Conservation (phyloP, 2,113 vertebrate species). For the Euleptes europaea region DNA sequence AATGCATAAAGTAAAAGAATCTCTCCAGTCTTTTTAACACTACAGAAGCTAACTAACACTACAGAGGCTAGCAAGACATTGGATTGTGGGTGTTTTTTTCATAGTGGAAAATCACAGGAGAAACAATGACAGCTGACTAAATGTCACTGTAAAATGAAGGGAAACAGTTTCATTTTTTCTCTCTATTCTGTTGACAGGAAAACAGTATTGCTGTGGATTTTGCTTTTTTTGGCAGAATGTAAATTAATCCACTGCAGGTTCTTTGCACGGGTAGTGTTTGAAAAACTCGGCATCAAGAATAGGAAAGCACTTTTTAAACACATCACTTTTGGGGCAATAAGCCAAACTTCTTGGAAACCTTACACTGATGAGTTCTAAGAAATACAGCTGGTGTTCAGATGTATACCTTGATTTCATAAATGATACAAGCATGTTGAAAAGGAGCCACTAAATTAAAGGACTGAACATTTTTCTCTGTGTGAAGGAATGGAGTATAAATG, state of each 20-base stretch:
- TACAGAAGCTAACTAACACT: neutral
- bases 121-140: neutral
- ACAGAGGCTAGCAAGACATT: neutral
- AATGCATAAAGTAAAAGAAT: slow-evolving; percentile 41
- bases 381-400: neutral
- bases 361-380: neutral
- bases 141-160: neutral
- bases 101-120: neutral
- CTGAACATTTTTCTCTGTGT: neutral
- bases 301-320: neutral
- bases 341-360: neutral
- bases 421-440: neutral
- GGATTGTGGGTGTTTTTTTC: neutral
- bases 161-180: neutral
- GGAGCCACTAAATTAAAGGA: neutral
- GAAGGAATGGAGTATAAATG: neutral
- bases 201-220: neutral
- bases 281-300: neutral
- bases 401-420: neutral
- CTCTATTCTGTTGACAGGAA: neutral
- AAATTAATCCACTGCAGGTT: no score
- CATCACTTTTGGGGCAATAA: neutral
- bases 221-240: no score
- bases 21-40: neutral
- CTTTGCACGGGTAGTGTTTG: neutral